phyloP scores from a whole-genome alignment of 2,888 invertebrate genomes.

The Saturnia pavonia region DNA sequence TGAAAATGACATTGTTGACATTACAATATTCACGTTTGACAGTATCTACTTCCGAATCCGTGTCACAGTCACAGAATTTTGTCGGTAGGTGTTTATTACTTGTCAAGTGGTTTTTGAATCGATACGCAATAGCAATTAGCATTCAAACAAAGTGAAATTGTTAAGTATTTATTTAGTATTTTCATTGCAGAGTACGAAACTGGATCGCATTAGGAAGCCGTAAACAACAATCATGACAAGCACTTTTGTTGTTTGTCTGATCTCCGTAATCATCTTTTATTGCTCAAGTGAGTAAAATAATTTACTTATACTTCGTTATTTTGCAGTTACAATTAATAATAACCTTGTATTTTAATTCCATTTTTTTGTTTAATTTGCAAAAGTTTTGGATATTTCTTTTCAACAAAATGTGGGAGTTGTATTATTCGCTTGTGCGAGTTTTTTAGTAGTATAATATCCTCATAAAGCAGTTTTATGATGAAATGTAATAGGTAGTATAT shows the following conservation, averaged over 20 bases:
- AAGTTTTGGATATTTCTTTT: not conserved
- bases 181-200: conserved; percentile 46
- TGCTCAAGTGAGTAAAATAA: conserved; percentile 61
- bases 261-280: conserved; percentile 58
- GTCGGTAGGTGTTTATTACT: conserved; percentile 46
- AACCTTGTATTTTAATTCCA: conserved; percentile 29
- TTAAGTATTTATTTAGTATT: conserved; percentile 57
- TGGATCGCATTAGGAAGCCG: conserved; percentile 43
- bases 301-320: conserved; percentile 21
- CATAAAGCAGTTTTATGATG: not conserved
- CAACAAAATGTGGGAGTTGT: not conserved
- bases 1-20: no score
- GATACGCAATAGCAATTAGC: conserved; percentile 55
- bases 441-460: not conserved
- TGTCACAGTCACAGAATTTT: no score
- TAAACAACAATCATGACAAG: conserved; percentile 63
- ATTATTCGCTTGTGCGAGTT: not conserved
- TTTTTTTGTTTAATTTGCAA: not conserved
- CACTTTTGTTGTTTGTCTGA: conserved; percentile 69
- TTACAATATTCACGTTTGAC: no score
- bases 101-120: conserved; percentile 65
- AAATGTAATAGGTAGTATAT: not conserved
- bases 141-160: conserved; percentile 70
- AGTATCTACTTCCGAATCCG: no score
- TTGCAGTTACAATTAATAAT: conserved; percentile 18